A percentile compares a stretch with the other conserved stretches of the same genome.
These are phyloP conservation scores for Epinephelus coioides DNA, from an alignment of 2,797 vertebrate species.

Conservation along the genomic window DNA sequence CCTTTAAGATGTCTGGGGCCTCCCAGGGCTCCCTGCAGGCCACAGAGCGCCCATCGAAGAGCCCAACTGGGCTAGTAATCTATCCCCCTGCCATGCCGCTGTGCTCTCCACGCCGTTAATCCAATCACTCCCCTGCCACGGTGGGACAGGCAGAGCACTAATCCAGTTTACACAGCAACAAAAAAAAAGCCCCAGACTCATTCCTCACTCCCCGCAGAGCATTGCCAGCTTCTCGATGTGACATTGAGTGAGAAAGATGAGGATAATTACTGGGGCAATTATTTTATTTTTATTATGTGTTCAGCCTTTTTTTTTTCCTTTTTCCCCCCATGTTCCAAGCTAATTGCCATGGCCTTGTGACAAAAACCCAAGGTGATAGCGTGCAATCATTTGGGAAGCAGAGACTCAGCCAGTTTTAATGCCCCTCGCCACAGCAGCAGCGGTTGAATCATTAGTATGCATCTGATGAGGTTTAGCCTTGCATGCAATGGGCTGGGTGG, in stretches of 20 bases:
- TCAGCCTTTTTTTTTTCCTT: slow-evolving; percentile 31
- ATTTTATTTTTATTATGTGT: slow-evolving; percentile 80
- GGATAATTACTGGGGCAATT: slow-evolving; percentile 81
- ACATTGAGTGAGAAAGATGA: slow-evolving; percentile 80
- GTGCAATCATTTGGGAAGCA: slow-evolving; percentile 70
- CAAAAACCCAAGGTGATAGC: slow-evolving; percentile 82
- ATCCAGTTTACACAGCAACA: slow-evolving; percentile 86
- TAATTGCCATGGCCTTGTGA: slow-evolving; percentile 82
- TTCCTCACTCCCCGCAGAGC: slow-evolving; percentile 74
- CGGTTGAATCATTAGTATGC: slow-evolving; percentile 76
- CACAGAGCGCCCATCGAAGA: slow-evolving; percentile 73
- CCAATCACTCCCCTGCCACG: slow-evolving; percentile 86
- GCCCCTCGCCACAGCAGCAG: slow-evolving; percentile 46
- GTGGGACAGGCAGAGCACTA: slow-evolving; percentile 85
- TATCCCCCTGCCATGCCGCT: slow-evolving; percentile 81
- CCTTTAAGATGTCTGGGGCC: slow-evolving; percentile 79
- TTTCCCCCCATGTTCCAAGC: slow-evolving; percentile 55
- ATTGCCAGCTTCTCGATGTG: slow-evolving; percentile 71
- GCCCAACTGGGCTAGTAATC: slow-evolving; percentile 83
- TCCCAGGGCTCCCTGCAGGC: slow-evolving; percentile 75
- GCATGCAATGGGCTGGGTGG: slow-evolving; percentile 73
- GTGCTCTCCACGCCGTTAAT: slow-evolving; percentile 85
- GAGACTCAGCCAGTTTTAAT: slow-evolving; percentile 73
- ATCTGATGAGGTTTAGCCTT: slow-evolving; percentile 74
- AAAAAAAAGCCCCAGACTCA: slow-evolving; percentile 77